These are phyloP conservation scores for Solenopsis invicta DNA, from an alignment of 1,140 invertebrate genomes.

Conservation along the genomic window DNA sequence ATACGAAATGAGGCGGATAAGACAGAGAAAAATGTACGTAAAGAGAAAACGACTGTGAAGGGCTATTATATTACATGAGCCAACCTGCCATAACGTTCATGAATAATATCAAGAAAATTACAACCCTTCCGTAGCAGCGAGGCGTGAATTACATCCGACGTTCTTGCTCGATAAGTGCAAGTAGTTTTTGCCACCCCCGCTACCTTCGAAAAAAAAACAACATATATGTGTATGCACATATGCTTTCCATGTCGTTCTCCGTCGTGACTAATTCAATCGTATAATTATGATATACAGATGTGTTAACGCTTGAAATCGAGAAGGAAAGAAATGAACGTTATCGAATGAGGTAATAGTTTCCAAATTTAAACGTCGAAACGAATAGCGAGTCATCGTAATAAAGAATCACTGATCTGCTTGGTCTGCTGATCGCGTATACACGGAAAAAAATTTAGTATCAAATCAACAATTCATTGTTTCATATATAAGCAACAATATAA, in stretches of 20 bases:
- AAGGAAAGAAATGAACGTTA: too few species aligned
- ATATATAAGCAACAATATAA: too few species aligned
- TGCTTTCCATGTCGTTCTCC: neutral
- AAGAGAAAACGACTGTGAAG: constrained; percentile 44
- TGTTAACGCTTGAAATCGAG: neutral
- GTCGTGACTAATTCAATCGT: constrained; percentile 8
- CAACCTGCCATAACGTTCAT: constrained; percentile 56
- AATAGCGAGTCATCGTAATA: too few species aligned
- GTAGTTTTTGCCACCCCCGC: constrained; percentile 47
- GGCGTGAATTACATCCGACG: constrained; percentile 62
- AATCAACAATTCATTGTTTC: too few species aligned
- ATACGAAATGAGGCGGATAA: constrained; percentile 45
- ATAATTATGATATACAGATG: constrained; percentile 34
- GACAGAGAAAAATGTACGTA: constrained; percentile 55
- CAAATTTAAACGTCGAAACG: too few species aligned
- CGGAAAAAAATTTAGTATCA: too few species aligned
- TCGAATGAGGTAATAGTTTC: too few species aligned
- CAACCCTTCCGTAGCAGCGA: constrained; percentile 54
- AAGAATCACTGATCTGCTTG: too few species aligned
- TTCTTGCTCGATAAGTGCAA: constrained; percentile 57
- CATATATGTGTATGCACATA: neutral
- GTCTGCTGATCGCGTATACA: too few species aligned
- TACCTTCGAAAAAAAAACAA: constrained; percentile 14
- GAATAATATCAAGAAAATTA: constrained; percentile 61
- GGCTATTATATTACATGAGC: constrained; percentile 54